phyloP scores from a whole-genome alignment of 2,797 vertebrate genomes.

The Mycteria americana region DNA sequence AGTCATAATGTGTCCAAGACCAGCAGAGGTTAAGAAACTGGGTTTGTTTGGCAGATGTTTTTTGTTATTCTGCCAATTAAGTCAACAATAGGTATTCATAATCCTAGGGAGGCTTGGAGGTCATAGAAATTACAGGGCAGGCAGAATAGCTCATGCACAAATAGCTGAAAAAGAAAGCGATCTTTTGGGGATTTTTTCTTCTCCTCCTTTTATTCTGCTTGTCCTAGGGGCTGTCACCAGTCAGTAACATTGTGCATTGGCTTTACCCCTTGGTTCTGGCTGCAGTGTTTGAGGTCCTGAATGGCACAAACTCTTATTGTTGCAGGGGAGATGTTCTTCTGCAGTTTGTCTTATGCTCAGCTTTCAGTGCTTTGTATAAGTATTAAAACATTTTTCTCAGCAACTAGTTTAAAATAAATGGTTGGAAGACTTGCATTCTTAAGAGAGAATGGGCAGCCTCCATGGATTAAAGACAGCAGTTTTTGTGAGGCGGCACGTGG shows the following conservation, averaged over 20 bases:
- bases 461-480: neutral
- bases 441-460: neutral
- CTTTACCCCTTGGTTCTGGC: neutral
- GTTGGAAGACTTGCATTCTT: neutral
- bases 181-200: neutral
- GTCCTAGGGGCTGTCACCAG: neutral
- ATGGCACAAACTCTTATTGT: neutral
- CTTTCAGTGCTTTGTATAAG: neutral
- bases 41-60: slow-evolving; percentile 49
- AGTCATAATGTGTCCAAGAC: neutral
- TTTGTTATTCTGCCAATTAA: slow-evolving; percentile 51
- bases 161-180: neutral
- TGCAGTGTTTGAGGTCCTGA: neutral
- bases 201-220: neutral
- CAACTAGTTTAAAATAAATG: neutral
- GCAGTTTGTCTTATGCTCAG: neutral
- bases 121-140: slow-evolving; percentile 15
- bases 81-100: slow-evolving; percentile 58
- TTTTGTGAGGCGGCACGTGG: fast-evolving
- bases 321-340: neutral
- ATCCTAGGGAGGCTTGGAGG: slow-evolving; percentile 3
- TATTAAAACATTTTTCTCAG: neutral
- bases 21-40: slow-evolving; percentile 32
- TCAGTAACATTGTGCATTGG: neutral
- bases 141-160: slow-evolving; percentile 5